Percentiles rank a stretch among this genome's conserved stretches.
phyloP scores from a whole-genome alignment of 1,140 invertebrate genomes.

The Teleopsis dalmanni region DNA sequence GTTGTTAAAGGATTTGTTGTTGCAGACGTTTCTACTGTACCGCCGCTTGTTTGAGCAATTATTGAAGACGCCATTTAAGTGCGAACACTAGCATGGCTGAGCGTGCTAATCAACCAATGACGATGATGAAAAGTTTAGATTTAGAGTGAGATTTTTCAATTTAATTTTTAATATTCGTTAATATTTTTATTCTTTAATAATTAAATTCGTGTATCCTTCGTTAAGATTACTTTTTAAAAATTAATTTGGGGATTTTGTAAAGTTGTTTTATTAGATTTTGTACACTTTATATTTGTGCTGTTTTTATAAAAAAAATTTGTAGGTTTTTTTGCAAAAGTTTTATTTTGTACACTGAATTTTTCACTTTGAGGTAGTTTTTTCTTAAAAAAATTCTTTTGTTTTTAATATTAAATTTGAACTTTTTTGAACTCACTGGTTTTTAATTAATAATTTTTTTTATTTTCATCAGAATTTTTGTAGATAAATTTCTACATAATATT shows the following conservation, averaged over 20 bases:
- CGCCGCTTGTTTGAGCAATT: constrained; percentile 38
- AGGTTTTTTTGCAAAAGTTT: too few relatives aligned
- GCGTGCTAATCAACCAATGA: not conserved
- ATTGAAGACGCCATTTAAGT: constrained; percentile 44
- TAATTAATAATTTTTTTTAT: too few relatives aligned
- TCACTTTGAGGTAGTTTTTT: constrained; percentile 10
- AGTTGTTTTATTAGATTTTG: constrained; percentile 3
- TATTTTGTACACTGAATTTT: too few relatives aligned
- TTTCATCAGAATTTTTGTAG: too few relatives aligned
- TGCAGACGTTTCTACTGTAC: constrained; percentile 26
- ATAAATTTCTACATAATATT: too few relatives aligned
- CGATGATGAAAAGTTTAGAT: too few relatives aligned
- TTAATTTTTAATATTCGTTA: not conserved
- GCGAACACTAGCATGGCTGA: constrained; percentile 31
- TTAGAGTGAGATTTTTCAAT: not conserved
- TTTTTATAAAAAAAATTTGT: too few relatives aligned
- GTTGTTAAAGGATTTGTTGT: constrained; percentile 4
- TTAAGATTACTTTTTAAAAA: constrained; percentile 2
- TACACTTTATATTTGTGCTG: constrained; percentile 10
- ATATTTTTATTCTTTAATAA: not conserved
- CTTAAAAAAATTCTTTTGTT: constrained; percentile 3
- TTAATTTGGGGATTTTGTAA: not conserved
- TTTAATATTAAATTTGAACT: constrained; percentile 5
- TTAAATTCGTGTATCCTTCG: too few relatives aligned
- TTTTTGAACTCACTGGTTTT: constrained; percentile 8